Percentiles rank a stretch among this genome's conserved stretches.
These are phyloP conservation scores for Drosophila sproati DNA, from an alignment of 1,140 invertebrate genomes.

Conservation along the genomic window DNA sequence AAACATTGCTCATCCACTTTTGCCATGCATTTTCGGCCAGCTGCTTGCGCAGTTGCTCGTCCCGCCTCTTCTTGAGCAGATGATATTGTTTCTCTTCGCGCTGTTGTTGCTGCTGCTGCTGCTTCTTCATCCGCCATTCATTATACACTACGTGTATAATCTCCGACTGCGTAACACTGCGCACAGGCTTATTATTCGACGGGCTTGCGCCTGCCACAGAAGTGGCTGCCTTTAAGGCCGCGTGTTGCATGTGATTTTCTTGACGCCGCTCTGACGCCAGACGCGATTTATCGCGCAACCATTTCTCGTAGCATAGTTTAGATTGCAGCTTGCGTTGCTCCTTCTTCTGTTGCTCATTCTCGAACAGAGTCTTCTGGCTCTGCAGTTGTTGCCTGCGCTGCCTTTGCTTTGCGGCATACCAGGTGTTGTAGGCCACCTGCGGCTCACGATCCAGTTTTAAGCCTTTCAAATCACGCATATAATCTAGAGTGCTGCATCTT, in stretches of 20 bases:
- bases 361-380: not conserved
- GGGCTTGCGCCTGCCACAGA: not conserved
- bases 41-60: conserved; percentile 43
- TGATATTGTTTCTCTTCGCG: conserved; percentile 26
- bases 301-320: conserved; percentile 48
- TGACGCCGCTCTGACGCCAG: conserved; percentile 25
- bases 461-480: conserved; percentile 13
- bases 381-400: conserved; percentile 15
- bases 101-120: conserved; percentile 34
- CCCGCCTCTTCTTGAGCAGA: conserved; percentile 1
- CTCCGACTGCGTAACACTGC: conserved; percentile 40
- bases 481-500: conserved; percentile 26
- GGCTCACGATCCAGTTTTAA: conserved; percentile 52
- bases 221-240: conserved; percentile 6
- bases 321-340: conserved; percentile 39
- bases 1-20: conserved; percentile 56
- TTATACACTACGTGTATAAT: conserved; percentile 53
- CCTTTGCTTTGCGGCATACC: conserved; percentile 50
- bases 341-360: not conserved
- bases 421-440: conserved; percentile 50
- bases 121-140: conserved; percentile 63
- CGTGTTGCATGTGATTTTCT: conserved; percentile 28
- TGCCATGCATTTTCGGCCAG: conserved; percentile 46
- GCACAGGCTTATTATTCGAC: not conserved
- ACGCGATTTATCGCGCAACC: conserved; percentile 42